Base-by-base conservation (phyloP, 2,888 invertebrate species). In the Hypolimnas misippus region DNA sequence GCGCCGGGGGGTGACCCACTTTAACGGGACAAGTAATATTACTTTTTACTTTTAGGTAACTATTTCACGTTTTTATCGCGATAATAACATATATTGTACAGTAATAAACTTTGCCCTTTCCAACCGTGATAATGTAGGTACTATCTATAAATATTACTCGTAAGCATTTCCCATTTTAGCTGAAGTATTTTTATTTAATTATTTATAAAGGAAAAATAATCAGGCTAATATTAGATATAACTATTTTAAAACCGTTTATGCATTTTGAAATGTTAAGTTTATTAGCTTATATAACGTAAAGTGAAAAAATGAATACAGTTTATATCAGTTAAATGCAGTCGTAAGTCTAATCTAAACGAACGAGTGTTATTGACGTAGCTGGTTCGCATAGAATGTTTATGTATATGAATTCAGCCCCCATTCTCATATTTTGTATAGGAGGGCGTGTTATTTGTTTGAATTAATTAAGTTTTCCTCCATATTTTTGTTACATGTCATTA, bases 41-140 rank as follows among this genome's bases (percentile, higher is more conserved):
- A 92, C 92, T 92, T 92, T 92, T 90, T 92, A 92, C 91, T 91
- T 91, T 92, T 91, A 90, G 91, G 91, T 91, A 92, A 91, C 91
- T 92, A 92, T 91, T 91, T 90, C 88, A 89, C 84, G 87, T 91
- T 91, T 89, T 69, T 90, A 90, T 87, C 85, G 84, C 81, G 83
- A 88, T 89, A 70, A 88, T 88, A 88, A 87, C 82, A 86, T 84
- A 81, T 81, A 84, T 79, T 65, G 59, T 65, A 63, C 31, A 57
- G 52, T 57, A 52, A 63, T 66, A 58, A 61, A 63, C 40, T 38
- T 40, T 54, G 31, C 17, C 38, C 38, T 14, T 33, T 49, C 57
- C 52, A 21, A 46, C 21, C n/a, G 29, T 54, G 40, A 62, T 62
- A 54, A 53, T 7, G 33, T n/a, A n/a, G n/a, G 35, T 29, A 19